Percentiles rank a stretch among this genome's conserved stretches.
Evolutionary conservation across 1,140 invertebrate species (phyloP).

Genomic region (Bombus consobrinus): DNA sequence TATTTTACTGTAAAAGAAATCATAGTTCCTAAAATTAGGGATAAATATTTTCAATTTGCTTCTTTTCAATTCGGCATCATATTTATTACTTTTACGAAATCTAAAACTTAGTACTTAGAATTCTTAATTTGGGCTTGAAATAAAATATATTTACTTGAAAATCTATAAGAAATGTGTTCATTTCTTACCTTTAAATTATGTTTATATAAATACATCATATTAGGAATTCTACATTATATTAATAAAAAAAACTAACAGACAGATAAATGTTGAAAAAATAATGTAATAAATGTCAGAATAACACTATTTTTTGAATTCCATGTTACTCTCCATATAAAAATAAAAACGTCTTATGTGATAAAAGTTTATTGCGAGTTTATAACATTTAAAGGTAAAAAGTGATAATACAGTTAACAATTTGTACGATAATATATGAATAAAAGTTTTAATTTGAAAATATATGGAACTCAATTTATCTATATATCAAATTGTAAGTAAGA

Average conservation of each 20-base stretch:
- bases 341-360: neutral
- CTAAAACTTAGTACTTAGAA: neutral
- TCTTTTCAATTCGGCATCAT: neutral
- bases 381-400: constrained; percentile 4
- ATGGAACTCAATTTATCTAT: neutral
- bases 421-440: neutral
- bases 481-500: neutral
- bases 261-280: neutral
- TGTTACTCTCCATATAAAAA: neutral
- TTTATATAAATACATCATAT: neutral
- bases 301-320: neutral
- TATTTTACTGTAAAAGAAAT: neutral
- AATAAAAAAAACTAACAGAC: neutral
- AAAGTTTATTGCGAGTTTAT: neutral
- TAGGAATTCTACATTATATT: neutral
- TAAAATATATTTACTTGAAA: neutral
- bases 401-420: constrained; percentile 13
- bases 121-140: neutral
- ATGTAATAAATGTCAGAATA: neutral
- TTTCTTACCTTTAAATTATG: constrained; percentile 10
- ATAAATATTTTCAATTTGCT: neutral
- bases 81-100: neutral
- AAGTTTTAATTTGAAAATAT: neutral
- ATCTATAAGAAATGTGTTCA: neutral
- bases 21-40: neutral